Evolutionary conservation across 2,888 invertebrate genomes (phyloP), one percentile per base, ranked within the genome.

Genomic region (Hermaeophaga mercurialis): DNA sequence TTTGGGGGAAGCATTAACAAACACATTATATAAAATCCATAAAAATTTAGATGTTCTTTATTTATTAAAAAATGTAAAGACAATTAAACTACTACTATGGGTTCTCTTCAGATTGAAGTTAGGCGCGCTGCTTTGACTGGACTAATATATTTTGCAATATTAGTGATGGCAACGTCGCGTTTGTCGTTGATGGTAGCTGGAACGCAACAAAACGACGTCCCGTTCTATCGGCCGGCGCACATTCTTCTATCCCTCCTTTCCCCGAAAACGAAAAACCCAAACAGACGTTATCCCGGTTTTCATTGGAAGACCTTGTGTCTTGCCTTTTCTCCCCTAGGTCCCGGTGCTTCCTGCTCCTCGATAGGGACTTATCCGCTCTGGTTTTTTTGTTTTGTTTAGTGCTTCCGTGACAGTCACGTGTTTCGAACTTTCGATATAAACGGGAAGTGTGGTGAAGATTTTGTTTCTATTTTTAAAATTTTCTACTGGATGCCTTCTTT

Each of bases 201-300:
- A 38, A 41, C 19, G 41, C 4, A 17, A 7, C 7, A 18, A 17
- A 39, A n/a, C 33, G 43, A 24, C 52, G n/a, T n/a, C n/a, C n/a
- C 43, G 43, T 34, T 34, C 52, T 33, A 12, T 52, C 50, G 31
- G 33, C 19, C 41, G 43, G 31, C 52, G 52, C 52, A 18, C 52
- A 52, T 48, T 28, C 38, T 28, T 15, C 39, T 34, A 44, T 52
- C 52, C 52, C 43, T 52, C 34, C 52, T 43, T 34, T 24, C 52
- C 43, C 52, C 22, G 12, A 43, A 50, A 50, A 28, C 19, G 50
- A 50, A 52, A 49, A 52, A 50, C 24, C 52, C 34, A 52, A 52
- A 43, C 52, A 52, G 52, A 52, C 52, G 52, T 52, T 52, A 52
- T 52, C 52, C 52, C 52, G 52, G 43, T 52, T 43, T 26, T 43